phyloP scores from a whole-genome alignment of 2,888 invertebrate species.

The Drosophila anomalipes region DNA sequence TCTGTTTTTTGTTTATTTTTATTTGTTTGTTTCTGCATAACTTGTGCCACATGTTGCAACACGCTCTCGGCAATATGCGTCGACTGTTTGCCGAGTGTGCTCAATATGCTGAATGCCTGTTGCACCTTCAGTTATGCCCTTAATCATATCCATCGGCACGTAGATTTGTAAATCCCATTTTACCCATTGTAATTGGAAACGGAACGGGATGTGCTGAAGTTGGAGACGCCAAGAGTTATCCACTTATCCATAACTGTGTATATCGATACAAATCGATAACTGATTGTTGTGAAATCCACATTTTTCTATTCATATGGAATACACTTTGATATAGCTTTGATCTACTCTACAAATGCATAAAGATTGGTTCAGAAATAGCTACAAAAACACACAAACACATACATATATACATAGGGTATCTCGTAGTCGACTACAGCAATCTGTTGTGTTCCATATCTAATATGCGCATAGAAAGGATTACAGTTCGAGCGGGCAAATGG shows the following conservation, averaged over 20 bases:
- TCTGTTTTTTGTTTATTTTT: background rate
- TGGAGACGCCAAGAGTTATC: background rate
- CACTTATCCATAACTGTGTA: fast-evolving
- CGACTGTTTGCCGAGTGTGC: conserved; percentile 5
- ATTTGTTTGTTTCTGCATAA: conserved; percentile 13
- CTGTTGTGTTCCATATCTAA: background rate
- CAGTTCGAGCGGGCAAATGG: background rate
- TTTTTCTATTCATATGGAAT: background rate
- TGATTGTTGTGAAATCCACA: background rate
- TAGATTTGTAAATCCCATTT: background rate
- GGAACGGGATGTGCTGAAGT: background rate
- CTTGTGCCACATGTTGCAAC: conserved; percentile 43
- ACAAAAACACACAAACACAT: background rate
- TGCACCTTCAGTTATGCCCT: conserved; percentile 16
- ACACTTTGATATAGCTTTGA: background rate
- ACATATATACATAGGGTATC: background rate
- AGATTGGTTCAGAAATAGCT: no score
- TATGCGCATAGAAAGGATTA: background rate
- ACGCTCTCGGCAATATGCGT: background rate
- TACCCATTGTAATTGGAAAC: background rate
- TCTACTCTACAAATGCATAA: no score
- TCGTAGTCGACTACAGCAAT: background rate
- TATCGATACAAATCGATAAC: background rate
- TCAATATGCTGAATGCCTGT: background rate
- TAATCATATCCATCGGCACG: conserved; percentile 15